Base-by-base conservation (phyloP, 2,888 invertebrate genomes). In the Tridacna crocea region DNA sequence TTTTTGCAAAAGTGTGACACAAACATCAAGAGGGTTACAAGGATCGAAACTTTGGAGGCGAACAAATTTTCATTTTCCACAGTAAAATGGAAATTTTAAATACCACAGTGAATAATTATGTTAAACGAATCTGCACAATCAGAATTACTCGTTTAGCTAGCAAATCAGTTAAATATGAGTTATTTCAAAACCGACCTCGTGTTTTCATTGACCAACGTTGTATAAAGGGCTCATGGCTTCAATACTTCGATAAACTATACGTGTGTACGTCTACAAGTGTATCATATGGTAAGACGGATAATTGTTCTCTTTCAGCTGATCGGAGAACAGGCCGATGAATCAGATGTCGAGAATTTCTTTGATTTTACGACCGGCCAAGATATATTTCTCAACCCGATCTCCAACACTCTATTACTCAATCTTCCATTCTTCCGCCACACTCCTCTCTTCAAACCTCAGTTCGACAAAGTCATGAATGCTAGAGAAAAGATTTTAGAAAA, bases 371-470 rank as follows among this genome's bases (percentile, higher is more conserved):
- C 66, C n/a, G n/a, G 46, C 11, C 36, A 26, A 17, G 66, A 66
- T n/a, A 46, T 46, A 19, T 46, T 66, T 46, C 46, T 46, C n/a
- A 36, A n/a, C 15, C 66, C 66, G 0, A 46, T 66, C 17, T n/a
- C 36, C 6, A 46, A 66, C 66, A 66, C n/a, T 1, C 36, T 66
- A n/a, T n/a, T 66, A 15, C 66, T 36, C 4, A 66, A 66, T n/a
- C 22, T 66, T n/a, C 66, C 66, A 11, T n/a, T 26, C n/a, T 46
- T 66, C 17, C 36, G 66, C 4, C 36, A 27, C 19, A 36, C 66
- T 0, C 66, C 66, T 10, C 46, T 66, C 36, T 66, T 46, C 46
- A 66, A 66, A n/a, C n/a, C 46, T n/a, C n/a, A n/a, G 46, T 66
- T 36, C 46, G 66, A 66, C 46, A 66, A 36, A n/a, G 19, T 66